A percentile compares a stretch with the other conserved stretches of the same genome.
These are phyloP conservation scores for Poeciliopsis retropinna DNA, from an alignment of 2,113 vertebrate genomes.

Conservation along the genomic window DNA sequence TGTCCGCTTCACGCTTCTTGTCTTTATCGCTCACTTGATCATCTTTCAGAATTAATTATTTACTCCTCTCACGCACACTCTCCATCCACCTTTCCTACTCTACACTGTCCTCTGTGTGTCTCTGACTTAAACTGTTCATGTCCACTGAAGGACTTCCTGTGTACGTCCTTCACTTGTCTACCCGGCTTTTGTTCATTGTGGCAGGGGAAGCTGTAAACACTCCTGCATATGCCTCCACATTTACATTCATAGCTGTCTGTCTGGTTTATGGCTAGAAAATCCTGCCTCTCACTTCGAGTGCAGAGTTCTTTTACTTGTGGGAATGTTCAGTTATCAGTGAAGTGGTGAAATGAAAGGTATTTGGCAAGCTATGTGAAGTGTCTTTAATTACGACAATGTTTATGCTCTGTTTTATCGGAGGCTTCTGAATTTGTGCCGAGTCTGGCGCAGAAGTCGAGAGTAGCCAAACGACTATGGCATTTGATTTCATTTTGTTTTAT, in stretches of 20 bases:
- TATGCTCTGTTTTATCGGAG: background rate
- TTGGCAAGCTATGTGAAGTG: slow-evolving; percentile 5
- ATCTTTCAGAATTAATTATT: slow-evolving; percentile 20
- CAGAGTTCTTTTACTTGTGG: slow-evolving; percentile 20
- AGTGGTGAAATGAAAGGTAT: background rate
- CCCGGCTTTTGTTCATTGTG: slow-evolving; percentile 35
- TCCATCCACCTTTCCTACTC: background rate
- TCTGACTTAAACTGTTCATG: slow-evolving; percentile 11
- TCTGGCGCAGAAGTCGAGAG: slow-evolving; percentile 1
- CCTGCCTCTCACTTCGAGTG: slow-evolving; percentile 31
- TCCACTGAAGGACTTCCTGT: background rate
- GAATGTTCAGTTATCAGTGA: slow-evolving; percentile 10
- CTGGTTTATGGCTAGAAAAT: slow-evolving; percentile 53
- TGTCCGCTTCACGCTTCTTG: slow-evolving; percentile 1
- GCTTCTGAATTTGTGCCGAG: slow-evolving; percentile 6
- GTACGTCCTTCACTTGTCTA: slow-evolving; percentile 52
- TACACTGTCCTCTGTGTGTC: slow-evolving; percentile 1
- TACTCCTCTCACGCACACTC: slow-evolving; percentile 2
- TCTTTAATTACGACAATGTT: background rate
- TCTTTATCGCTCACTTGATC: slow-evolving; percentile 19
- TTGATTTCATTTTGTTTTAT: background rate
- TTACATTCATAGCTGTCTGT: slow-evolving; percentile 60
- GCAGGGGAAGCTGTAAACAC: slow-evolving; percentile 44
- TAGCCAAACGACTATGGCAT: slow-evolving; percentile 18
- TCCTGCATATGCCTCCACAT: slow-evolving; percentile 63